Base-by-base conservation (phyloP, 2,888 invertebrate species). In the Andrena minutula region DNA sequence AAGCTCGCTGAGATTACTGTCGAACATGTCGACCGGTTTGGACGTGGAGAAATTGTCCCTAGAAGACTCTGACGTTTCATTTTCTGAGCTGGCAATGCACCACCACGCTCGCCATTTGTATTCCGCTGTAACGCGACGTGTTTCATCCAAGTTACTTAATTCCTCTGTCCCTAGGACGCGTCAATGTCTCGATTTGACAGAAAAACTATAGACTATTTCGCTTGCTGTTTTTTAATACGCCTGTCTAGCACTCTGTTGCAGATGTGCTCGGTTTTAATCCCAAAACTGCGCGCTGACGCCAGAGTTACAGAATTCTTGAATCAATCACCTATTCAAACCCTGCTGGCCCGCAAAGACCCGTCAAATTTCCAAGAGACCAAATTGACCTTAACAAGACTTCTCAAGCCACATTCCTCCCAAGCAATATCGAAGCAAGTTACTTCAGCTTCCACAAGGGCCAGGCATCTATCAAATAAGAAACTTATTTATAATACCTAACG, bases 31-130 rank as follows among this genome's bases (percentile, higher is more conserved):
- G 79, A 77, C 76, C 81, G 78, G 81, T 81, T 79, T 79, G 64
- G 83, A 85, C 87, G 81, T 64, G 71, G 87, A 86, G 85, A 87
- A 87, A 87, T 87, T 87, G 86, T 87, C 85, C 83, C 56, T 68
- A 75, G 76, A 75, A 85, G 76, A 77, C 69, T 78, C 72, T 83
- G 87, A 86, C 86, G 79, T 87, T 87, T 87, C 87, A 87, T 87
- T 87, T 87, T 87, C 85, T 71, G 60, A 72, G 70, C 75, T 81
- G 81, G 75, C 81, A 81, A 71, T 35, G 66, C 60, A 32, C 30
- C 56, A 60, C n/a, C 28, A 35, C 63, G 32, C 7, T 56, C 51
- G 75, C 61, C 72, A 79, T 87, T 87, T 81, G 74, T 86, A 80
- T 85, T 80, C 80, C 35, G 41, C 56, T 58, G 60, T 79, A 60